A percentile compares a stretch with the other conserved stretches of the same genome.
phyloP scores from a whole-genome alignment of 1,140 invertebrate species.

The Apolygus lucorum region DNA sequence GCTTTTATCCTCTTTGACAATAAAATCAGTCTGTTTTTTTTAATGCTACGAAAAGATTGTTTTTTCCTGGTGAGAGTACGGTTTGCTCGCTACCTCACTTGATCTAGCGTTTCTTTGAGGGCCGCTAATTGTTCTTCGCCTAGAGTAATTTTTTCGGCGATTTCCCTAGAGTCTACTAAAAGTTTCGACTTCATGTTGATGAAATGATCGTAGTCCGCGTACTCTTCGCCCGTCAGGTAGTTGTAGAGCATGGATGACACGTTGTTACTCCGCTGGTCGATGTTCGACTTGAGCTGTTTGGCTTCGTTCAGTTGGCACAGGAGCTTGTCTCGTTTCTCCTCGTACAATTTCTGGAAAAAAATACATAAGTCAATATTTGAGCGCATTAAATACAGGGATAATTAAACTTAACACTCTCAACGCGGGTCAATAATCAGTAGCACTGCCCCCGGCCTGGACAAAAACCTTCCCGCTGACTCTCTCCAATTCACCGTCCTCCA shows the following conservation, averaged over 20 bases:
- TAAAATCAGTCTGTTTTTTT: too few species aligned
- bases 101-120: slow-evolving; percentile 50
- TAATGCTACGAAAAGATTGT: too few species aligned
- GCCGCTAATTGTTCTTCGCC: slow-evolving; percentile 75
- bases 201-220: slow-evolving; percentile 77
- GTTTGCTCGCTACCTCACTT: slow-evolving; percentile 24
- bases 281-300: slow-evolving; percentile 70
- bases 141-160: slow-evolving; percentile 78
- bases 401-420: too few species aligned
- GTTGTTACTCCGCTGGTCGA: slow-evolving; percentile 67
- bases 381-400: too few species aligned
- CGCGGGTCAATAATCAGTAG: too few species aligned
- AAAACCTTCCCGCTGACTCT: too few species aligned
- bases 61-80: too few species aligned
- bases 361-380: too few species aligned
- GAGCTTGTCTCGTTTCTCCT: slow-evolving; percentile 69
- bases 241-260: slow-evolving; percentile 65
- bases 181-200: slow-evolving; percentile 88
- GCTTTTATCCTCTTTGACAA: too few species aligned
- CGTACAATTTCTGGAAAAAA: slow-evolving; percentile 54
- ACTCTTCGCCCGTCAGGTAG: slow-evolving; percentile 65
- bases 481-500: too few species aligned
- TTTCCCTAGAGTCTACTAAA: slow-evolving; percentile 72
- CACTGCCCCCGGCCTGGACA: too few species aligned
- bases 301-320: slow-evolving; percentile 75